phyloP scores from a whole-genome alignment of 2,888 invertebrate species.

The Sussaba pulchella region DNA sequence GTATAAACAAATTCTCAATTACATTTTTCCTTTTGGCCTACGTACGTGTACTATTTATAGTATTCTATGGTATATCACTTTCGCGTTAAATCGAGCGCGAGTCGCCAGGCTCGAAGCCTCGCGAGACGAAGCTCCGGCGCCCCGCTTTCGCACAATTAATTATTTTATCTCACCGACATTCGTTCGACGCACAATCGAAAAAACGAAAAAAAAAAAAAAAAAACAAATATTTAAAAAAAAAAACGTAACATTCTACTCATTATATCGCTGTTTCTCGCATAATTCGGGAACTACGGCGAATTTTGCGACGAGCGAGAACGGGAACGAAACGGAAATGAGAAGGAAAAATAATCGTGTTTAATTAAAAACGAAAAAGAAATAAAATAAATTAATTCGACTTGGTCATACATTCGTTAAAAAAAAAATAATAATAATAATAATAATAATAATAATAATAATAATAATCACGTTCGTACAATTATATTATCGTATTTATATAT shows the following conservation, averaged over 20 bases:
- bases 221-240: neutral
- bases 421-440: too few species aligned
- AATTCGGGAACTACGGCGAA: conserved; percentile 43
- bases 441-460: too few species aligned
- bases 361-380: conserved; percentile 13
- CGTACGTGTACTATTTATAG: conserved; percentile 42
- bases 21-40: too few species aligned
- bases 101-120: conserved; percentile 59
- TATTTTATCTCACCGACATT: conserved; percentile 13
- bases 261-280: conserved; percentile 27
- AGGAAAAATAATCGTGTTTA: neutral
- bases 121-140: neutral
- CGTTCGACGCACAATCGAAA: conserved; percentile 23
- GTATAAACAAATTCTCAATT: conserved; percentile 2
- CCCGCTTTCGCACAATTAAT: conserved; percentile 25
- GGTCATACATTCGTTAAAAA: conserved; percentile 39
- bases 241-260: conserved; percentile 39
- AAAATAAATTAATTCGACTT: conserved; percentile 25
- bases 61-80: conserved; percentile 63
- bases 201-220: conserved; percentile 9
- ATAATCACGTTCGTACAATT: conserved; percentile 5
- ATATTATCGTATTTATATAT: conserved; percentile 12
- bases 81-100: conserved; percentile 57
- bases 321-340: neutral
- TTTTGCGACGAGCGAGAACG: conserved; percentile 26